Evolutionary conservation across 2,797 vertebrate genomes (phyloP), one percentile per base, ranked within the genome.

Genomic region (Garrulus glandarius): DNA sequence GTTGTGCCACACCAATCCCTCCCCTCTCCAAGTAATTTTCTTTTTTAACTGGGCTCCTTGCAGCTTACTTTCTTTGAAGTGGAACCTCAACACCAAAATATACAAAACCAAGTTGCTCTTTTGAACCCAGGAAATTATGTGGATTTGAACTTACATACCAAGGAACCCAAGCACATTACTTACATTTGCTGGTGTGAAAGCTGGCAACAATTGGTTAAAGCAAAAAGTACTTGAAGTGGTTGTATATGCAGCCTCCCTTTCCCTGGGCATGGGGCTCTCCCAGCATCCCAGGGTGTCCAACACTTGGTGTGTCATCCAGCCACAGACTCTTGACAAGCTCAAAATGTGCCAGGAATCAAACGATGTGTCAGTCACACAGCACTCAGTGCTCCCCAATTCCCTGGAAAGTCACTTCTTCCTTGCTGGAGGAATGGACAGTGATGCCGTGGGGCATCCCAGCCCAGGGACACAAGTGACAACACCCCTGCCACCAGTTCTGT

Each of bases 391-490:
- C 21, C 24, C 53, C 16, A 64, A 0, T 56, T 52, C 43, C 57
- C 65, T 75, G 72, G 29, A 49, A 67, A 44, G 47, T 37, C 4
- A 1, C 26, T 57, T 36, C 24, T 76, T 91, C 47, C 53, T 63
- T 59, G 41, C 11, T 67, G 64, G 76, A 70, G 37, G 80, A 77
- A 59, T 21, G 13, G 24, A 37, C 5, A n/a, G 16, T 0, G 2
- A 36, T 26, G 19, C 1, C 0, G 0, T 8, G 8, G 9, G 4
- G 3, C 1, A 0, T 46, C 6, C 30, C 61, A 60, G 13, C 13
- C n/a, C 39, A 43, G 4, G 3, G 6, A 16, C 24, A 17, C 13
- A 23, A 9, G 30, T 30, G 60, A 23, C 43, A 84, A 36, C 12
- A 2, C 2, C 22, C 5, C 13, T 53, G 60, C 61, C 83, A 69